These are phyloP conservation scores for Caenorhabditis drosophilae DNA, from an alignment of 2,888 invertebrate genomes.

Conservation along the genomic window DNA sequence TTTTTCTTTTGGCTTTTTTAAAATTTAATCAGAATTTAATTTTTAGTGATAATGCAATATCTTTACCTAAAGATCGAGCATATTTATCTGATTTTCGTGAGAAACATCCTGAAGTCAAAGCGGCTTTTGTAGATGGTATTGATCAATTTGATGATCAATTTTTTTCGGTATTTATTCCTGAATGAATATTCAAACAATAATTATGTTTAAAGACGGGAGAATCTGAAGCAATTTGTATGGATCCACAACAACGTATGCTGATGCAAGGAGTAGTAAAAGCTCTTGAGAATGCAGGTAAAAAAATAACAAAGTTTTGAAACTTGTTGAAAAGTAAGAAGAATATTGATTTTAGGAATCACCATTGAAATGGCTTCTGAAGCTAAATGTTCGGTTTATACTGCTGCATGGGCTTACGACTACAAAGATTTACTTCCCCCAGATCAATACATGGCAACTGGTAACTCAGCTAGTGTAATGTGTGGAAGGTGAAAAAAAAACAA, in stretches of 20 bases:
- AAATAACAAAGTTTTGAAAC: too few relatives aligned
- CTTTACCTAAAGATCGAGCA: conserved; percentile 20
- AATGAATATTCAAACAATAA: not conserved
- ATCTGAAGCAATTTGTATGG: conserved; percentile 47
- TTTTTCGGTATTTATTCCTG: conserved; percentile 35
- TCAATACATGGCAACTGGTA: conserved; percentile 50
- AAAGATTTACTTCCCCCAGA: conserved; percentile 44
- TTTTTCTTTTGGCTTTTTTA: not conserved
- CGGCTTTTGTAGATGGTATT: conserved; percentile 44
- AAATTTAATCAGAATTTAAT: not conserved
- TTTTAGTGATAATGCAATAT: conserved; percentile 27
- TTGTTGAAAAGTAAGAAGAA: too few relatives aligned
- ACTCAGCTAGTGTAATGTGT: conserved; percentile 45
- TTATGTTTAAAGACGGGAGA: conserved; percentile 37
- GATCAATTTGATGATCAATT: conserved; percentile 49
- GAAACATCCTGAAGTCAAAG: conserved; percentile 41
- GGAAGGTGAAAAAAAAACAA: conserved; percentile 31
- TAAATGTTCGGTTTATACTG: conserved; percentile 41
- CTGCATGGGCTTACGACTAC: conserved; percentile 49
- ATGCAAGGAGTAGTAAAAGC: conserved; percentile 47
- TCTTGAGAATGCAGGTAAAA: conserved; percentile 47
- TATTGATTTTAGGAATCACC: too few relatives aligned
- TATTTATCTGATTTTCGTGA: conserved; percentile 34
- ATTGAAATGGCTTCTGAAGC: conserved; percentile 34
- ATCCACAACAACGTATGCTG: conserved; percentile 46